phyloP scores from a whole-genome alignment of 1,140 invertebrate species.

The Leptinotarsa defecta region DNA sequence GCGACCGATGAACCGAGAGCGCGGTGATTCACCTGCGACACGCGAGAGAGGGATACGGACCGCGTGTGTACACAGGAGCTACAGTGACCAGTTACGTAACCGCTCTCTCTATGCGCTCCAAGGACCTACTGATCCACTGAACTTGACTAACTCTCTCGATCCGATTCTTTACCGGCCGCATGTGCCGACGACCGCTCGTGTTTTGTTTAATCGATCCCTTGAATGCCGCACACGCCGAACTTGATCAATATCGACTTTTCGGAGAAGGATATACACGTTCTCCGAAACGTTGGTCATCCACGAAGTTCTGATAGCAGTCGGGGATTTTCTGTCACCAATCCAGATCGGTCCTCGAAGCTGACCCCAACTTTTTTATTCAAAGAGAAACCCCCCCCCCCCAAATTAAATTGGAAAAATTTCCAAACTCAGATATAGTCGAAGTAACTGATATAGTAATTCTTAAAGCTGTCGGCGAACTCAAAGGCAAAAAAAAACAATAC shows the following conservation, averaged over 20 bases:
- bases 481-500: too few relatives aligned
- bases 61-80: not conserved
- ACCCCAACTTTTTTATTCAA: too few relatives aligned
- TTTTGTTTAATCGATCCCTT: constrained; percentile 26
- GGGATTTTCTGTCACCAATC: too few relatives aligned
- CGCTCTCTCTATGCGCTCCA: constrained; percentile 13
- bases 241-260: constrained; percentile 7
- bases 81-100: not conserved
- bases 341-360: too few relatives aligned
- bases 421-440: too few relatives aligned
- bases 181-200: constrained; percentile 25
- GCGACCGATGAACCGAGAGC: not conserved
- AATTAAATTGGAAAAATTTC: too few relatives aligned
- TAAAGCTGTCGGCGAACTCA: too few relatives aligned
- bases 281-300: not conserved
- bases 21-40: constrained; percentile 14
- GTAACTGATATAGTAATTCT: too few relatives aligned
- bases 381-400: too few relatives aligned
- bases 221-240: not conserved
- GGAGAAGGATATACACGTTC: not conserved
- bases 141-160: constrained; percentile 24
- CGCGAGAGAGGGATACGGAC: not conserved
- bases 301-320: too few relatives aligned
- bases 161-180: not conserved
- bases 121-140: constrained; percentile 31